Conservation (phyloP, 1,140 invertebrate genomes). For the Nebria ingens region DNA sequence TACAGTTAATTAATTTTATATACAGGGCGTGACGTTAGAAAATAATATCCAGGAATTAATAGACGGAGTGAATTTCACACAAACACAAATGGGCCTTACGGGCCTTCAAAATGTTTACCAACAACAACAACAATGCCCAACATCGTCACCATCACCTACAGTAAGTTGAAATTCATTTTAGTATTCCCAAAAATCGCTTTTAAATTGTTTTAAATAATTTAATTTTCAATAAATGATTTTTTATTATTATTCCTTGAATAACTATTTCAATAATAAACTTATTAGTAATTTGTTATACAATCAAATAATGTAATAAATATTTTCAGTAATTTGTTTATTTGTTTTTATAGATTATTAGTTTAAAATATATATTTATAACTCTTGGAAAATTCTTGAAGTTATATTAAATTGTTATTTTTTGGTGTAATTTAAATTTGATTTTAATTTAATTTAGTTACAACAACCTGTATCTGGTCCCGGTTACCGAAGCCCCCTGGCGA, state of each 20-base stretch:
- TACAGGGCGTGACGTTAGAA: constrained; percentile 49
- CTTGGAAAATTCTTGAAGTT: too few species aligned
- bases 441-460: constrained; percentile 24
- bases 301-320: too few species aligned
- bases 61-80: constrained; percentile 29
- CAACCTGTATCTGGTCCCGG: constrained; percentile 22
- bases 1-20: constrained; percentile 18
- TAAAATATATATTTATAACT: not conserved
- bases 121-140: constrained; percentile 35
- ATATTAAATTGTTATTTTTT: not conserved
- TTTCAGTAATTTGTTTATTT: not conserved
- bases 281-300: too few species aligned
- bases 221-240: too few species aligned
- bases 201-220: too few species aligned
- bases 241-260: too few species aligned
- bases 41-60: constrained; percentile 37
- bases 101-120: constrained; percentile 21
- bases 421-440: not conserved
- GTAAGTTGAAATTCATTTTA: too few species aligned
- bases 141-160: constrained; percentile 45
- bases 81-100: constrained; percentile 22
- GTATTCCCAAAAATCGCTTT: too few species aligned
- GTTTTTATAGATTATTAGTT: not conserved
- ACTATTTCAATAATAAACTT: too few species aligned
- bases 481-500: constrained; percentile 38